Evolutionary conservation across 2,113 vertebrate genomes (phyloP).

Genomic region (Panurus biarmicus): DNA sequence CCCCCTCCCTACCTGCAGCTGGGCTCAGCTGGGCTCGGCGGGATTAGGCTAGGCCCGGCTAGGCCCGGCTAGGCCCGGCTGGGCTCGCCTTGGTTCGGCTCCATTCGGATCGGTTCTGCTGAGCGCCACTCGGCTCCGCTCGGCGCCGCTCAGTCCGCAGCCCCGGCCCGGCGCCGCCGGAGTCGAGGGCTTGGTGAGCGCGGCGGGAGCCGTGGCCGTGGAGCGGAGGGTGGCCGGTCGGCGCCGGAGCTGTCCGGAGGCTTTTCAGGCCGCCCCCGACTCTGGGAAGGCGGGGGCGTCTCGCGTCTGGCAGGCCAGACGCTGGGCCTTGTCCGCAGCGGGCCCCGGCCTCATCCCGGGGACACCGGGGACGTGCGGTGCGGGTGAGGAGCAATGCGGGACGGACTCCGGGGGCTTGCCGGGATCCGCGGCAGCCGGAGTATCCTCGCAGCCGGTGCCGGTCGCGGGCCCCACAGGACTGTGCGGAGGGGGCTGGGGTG

Average conservation of each 20-base stretch:
- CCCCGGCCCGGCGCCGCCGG: fast-evolving
- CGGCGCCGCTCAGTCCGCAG: background rate
- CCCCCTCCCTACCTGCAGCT: background rate
- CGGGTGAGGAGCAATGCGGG: too few relatives aligned
- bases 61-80: fast-evolving
- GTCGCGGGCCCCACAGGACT: fast-evolving
- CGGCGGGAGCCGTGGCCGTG: background rate
- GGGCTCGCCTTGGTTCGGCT: background rate
- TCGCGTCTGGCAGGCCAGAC: background rate
- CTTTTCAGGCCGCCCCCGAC: background rate
- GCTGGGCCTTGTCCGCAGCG: too few relatives aligned
- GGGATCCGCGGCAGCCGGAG: background rate
- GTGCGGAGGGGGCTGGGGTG: background rate
- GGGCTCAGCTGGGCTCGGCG: background rate
- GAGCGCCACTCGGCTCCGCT: too few relatives aligned
- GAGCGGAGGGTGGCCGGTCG: background rate
- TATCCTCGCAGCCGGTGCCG: too few relatives aligned
- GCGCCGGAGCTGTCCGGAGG: background rate
- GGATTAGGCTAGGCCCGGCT: too few relatives aligned
- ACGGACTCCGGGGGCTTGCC: too few relatives aligned
- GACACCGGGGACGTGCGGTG: background rate
- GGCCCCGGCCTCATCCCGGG: background rate
- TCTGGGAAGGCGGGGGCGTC: background rate
- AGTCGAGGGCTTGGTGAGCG: too few relatives aligned
- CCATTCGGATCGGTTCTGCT: background rate